Evolutionary conservation across 2,113 vertebrate genomes (phyloP).

Genomic region (Oenanthe oenanthe): DNA sequence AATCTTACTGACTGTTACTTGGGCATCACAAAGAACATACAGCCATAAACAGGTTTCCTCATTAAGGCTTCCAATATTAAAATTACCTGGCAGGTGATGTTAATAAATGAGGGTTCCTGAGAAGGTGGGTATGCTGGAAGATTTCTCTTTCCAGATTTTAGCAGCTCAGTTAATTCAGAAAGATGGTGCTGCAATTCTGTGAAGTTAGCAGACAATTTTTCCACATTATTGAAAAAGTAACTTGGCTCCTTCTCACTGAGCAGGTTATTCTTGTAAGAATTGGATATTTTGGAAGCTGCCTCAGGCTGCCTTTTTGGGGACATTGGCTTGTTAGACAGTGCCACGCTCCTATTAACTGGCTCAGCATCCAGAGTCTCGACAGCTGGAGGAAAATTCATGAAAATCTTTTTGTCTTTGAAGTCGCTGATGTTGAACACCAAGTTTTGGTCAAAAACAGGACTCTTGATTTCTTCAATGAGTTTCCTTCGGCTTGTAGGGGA

Average conservation of each 20-base stretch:
- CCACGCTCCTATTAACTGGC: conserved; percentile 61
- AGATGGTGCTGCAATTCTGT: conserved; percentile 83
- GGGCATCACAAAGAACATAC: not conserved
- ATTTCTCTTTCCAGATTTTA: conserved; percentile 79
- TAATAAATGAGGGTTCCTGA: conserved; percentile 84
- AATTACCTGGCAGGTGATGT: conserved; percentile 90
- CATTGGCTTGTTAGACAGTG: conserved; percentile 55
- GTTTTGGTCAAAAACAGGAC: conserved; percentile 68
- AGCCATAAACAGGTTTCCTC: not conserved
- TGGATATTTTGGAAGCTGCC: conserved; percentile 47
- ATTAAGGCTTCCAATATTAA: not conserved
- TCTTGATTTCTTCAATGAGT: conserved; percentile 87
- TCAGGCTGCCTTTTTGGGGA: conserved; percentile 70
- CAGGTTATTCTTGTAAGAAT: conserved; percentile 67
- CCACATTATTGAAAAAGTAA: conserved; percentile 80
- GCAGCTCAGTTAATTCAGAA: conserved; percentile 80
- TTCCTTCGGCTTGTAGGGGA: conserved; percentile 75
- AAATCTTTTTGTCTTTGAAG: conserved; percentile 72
- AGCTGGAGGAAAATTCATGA: conserved; percentile 41
- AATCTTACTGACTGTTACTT: not conserved
- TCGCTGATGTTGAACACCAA: conserved; percentile 63
- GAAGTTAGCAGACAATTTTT: conserved; percentile 81
- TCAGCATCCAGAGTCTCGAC: conserved; percentile 74
- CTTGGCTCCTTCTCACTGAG: conserved; percentile 72
- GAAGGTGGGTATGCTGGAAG: conserved; percentile 77